These are phyloP conservation scores for Maniola hyperantus DNA, from an alignment of 2,888 invertebrate species.

Conservation along the genomic window DNA sequence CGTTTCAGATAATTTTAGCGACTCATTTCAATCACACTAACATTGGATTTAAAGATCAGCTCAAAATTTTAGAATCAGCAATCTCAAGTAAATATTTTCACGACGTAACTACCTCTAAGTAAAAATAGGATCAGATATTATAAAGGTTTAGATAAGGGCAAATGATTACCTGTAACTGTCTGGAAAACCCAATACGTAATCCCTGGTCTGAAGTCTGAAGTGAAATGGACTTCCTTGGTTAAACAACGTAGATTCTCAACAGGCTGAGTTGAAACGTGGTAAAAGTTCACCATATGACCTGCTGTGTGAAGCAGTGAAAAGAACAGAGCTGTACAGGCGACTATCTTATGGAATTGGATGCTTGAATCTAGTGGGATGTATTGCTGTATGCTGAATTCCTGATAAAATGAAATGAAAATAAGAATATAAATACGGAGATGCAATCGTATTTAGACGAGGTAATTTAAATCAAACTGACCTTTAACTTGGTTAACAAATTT, in stretches of 20 bases:
- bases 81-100: no score
- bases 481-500: conserved; percentile 95
- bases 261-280: conserved; percentile 98
- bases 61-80: no score
- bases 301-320: conserved; percentile 96
- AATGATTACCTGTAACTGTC: conserved; percentile 91
- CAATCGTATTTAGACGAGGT: background rate
- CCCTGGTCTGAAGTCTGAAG: conserved; percentile 96
- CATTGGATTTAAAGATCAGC: no score
- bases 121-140: background rate
- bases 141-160: background rate
- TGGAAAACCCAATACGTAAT: conserved; percentile 98
- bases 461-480: conserved; percentile 62
- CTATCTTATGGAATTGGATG: conserved; percentile 98
- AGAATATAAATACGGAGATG: background rate
- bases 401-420: conserved; percentile 30
- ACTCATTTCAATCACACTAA: no score
- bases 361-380: conserved; percentile 97
- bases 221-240: conserved; percentile 96
- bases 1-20: no score
- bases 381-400: conserved; percentile 95
- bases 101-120: no score
- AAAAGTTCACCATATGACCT: conserved; percentile 98
- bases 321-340: conserved; percentile 96
- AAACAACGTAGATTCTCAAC: conserved; percentile 95